Evolutionary conservation across 2,888 invertebrate species (phyloP).

Genomic region (Sesamia inferens): DNA sequence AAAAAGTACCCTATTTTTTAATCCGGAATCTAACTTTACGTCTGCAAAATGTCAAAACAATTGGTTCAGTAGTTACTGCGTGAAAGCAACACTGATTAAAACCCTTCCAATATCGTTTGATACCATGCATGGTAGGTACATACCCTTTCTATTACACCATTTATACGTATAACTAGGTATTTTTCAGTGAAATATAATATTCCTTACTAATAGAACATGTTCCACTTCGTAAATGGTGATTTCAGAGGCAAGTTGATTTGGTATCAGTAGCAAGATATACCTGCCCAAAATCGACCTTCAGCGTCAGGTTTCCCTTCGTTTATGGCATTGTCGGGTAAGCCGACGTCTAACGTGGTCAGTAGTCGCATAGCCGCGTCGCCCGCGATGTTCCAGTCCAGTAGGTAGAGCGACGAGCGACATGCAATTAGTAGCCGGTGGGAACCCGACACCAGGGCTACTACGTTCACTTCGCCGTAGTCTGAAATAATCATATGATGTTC

Average conservation of each 20-base stretch:
- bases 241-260: neutral
- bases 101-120: no score
- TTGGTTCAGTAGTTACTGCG: no score
- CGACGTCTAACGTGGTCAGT: conserved; percentile 76
- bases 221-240: neutral
- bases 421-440: conserved; percentile 83
- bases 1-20: no score
- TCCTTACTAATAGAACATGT: neutral
- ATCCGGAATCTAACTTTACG: no score
- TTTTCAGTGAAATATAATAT: neutral
- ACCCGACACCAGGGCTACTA: conserved; percentile 82
- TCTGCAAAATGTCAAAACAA: no score
- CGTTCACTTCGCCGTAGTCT: conserved; percentile 88
- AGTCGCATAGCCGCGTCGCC: conserved; percentile 79
- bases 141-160: no score
- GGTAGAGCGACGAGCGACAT: conserved; percentile 81
- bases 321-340: conserved; percentile 86
- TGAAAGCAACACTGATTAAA: no score
- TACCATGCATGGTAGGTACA: no score
- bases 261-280: conserved; percentile 69
- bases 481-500: neutral
- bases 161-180: neutral
- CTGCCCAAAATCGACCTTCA: conserved; percentile 91
- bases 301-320: conserved; percentile 93
- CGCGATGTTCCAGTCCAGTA: conserved; percentile 85